phyloP scores from a whole-genome alignment of 2,888 invertebrate genomes.

The Steinernema scapterisci region DNA sequence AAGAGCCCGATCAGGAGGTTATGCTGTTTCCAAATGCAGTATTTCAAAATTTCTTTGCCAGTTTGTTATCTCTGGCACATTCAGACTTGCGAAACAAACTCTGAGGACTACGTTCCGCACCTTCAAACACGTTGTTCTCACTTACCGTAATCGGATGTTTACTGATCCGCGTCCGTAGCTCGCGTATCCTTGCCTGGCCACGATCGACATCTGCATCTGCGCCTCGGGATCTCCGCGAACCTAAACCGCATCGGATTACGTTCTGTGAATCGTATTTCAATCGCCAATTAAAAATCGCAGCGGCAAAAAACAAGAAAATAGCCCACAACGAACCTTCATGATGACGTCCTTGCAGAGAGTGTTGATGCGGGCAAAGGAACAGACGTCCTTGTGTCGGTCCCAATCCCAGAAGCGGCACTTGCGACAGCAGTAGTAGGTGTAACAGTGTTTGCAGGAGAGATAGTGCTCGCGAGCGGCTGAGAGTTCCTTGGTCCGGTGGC shows the following conservation, averaged over 20 bases:
- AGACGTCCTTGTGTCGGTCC: constrained; percentile 88
- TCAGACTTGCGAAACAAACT: no score
- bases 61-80: no score
- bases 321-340: constrained; percentile 67
- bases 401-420: constrained; percentile 88
- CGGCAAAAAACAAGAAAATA: constrained; percentile 1
- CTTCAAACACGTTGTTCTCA: background rate
- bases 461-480: constrained; percentile 79
- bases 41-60: no score
- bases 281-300: background rate
- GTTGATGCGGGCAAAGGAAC: constrained; percentile 87
- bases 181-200: constrained; percentile 83
- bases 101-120: no score
- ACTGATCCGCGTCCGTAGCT: constrained; percentile 87
- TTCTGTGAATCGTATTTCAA: background rate
- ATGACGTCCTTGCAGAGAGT: constrained; percentile 79
- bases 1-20: no score
- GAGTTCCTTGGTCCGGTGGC: constrained; percentile 68
- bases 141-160: constrained; percentile 78
- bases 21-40: no score
- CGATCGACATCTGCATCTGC: constrained; percentile 75
- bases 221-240: constrained; percentile 70
- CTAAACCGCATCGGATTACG: constrained; percentile 38
- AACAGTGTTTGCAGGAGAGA: constrained; percentile 93
- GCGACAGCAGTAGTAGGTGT: constrained; percentile 88